These are phyloP conservation scores for Galago senegalensis DNA, from an alignment of 2,797 vertebrate genomes.

Conservation along the genomic window DNA sequence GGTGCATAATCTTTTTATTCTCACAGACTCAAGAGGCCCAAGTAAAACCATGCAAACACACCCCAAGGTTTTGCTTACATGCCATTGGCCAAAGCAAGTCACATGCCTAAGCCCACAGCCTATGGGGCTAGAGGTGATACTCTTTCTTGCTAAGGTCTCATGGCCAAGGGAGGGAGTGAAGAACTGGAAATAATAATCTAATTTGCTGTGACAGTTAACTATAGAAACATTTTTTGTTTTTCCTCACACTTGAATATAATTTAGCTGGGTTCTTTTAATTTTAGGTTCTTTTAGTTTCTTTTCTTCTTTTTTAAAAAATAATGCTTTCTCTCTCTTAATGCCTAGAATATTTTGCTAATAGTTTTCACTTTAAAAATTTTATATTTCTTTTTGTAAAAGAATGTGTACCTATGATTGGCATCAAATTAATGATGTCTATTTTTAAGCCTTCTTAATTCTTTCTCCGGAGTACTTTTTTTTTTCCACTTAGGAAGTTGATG, in stretches of 20 bases:
- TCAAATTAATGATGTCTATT: not conserved
- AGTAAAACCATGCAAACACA: not conserved
- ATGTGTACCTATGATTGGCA: not conserved
- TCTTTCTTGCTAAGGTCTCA: not conserved
- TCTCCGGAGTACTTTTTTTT: not conserved
- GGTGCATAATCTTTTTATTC: not conserved
- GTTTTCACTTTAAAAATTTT: not conserved
- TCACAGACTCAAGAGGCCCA: not conserved
- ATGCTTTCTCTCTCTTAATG: not conserved
- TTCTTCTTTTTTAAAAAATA: not conserved
- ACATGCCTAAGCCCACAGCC: not conserved
- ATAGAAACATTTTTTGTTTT: not conserved
- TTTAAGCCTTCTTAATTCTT: conserved; percentile 15
- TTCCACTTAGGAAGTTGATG: not conserved
- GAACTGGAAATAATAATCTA: not conserved
- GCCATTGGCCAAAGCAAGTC: not conserved
- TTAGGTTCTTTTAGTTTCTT: not conserved
- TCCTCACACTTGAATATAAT: not conserved
- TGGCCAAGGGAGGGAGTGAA: not conserved
- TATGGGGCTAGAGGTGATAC: not conserved
- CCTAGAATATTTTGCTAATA: not conserved
- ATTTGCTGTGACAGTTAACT: not conserved
- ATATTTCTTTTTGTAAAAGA: conserved; percentile 1
- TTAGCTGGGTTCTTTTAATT: not conserved
- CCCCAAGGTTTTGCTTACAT: not conserved